Conservation (phyloP, 2,113 vertebrate species). For the Ailuropoda melanoleuca region DNA sequence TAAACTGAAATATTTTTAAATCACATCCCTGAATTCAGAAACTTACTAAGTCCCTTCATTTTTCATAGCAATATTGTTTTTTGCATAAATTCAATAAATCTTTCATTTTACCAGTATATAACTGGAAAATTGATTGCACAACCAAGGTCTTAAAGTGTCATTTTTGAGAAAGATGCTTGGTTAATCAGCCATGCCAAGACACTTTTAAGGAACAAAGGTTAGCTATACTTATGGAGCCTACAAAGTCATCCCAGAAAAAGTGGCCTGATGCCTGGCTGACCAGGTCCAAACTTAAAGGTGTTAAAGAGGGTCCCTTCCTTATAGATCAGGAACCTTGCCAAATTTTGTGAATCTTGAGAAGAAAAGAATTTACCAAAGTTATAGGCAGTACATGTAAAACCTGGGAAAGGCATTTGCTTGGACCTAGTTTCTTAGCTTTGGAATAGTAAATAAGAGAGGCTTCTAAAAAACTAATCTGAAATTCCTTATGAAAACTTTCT, state of each 20-base stretch:
- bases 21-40: background rate
- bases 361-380: background rate
- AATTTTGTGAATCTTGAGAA: background rate
- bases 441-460: background rate
- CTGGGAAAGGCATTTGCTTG: background rate
- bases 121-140: background rate
- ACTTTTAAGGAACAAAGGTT: background rate
- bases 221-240: background rate
- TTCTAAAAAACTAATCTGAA: background rate
- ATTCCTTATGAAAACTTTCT: background rate
- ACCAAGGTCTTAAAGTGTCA: background rate
- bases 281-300: background rate
- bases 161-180: background rate
- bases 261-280: background rate
- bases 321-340: accelerated
- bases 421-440: background rate
- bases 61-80: background rate
- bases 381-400: background rate
- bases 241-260: background rate
- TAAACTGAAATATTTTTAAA: background rate
- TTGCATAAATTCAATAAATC: background rate
- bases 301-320: background rate
- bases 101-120: background rate
- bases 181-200: background rate
- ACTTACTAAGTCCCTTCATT: background rate